These are phyloP conservation scores for Amphipoea lucens DNA, from an alignment of 2,888 invertebrate genomes.

Conservation along the genomic window DNA sequence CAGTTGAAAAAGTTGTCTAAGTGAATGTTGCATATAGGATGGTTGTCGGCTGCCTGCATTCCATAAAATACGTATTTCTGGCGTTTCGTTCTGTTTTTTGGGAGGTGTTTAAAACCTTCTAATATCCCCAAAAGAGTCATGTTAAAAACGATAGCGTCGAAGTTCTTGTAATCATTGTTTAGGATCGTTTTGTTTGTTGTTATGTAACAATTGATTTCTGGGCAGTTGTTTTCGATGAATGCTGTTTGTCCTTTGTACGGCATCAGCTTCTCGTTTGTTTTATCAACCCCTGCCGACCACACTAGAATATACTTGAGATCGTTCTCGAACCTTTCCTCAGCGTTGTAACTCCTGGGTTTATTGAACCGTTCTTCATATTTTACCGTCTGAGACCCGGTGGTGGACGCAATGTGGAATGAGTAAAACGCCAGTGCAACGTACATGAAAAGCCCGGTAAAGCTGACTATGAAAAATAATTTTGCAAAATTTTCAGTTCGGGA, in stretches of 20 bases:
- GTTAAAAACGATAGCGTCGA: slow-evolving; percentile 82
- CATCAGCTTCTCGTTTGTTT: slow-evolving; percentile 6
- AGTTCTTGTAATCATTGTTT: slow-evolving; percentile 73
- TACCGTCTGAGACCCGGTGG: slow-evolving; percentile 65
- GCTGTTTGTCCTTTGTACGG: slow-evolving; percentile 72
- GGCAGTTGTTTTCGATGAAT: slow-evolving; percentile 76
- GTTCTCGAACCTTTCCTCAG: slow-evolving; percentile 52
- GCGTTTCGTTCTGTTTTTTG: slow-evolving; percentile 69
- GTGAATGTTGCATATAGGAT: slow-evolving; percentile 76
- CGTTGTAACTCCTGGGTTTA: slow-evolving; percentile 33
- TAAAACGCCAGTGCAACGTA: slow-evolving; percentile 80
- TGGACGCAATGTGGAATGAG: slow-evolving; percentile 78
- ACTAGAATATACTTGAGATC: slow-evolving; percentile 79
- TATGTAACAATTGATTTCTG: slow-evolving; percentile 78
- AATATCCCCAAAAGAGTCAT: slow-evolving; percentile 67
- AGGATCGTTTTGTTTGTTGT: slow-evolving; percentile 76
- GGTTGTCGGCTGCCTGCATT: slow-evolving; percentile 73
- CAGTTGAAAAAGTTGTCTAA: slow-evolving; percentile 84
- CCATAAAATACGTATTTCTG: slow-evolving; percentile 84
- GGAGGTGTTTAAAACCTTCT: slow-evolving; percentile 68
- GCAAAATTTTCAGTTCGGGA: slow-evolving; percentile 77
- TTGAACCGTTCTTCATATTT: slow-evolving; percentile 57
- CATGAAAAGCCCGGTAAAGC: slow-evolving; percentile 78
- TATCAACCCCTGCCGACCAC: slow-evolving; percentile 68
- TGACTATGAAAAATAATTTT: slow-evolving; percentile 83